A percentile compares a stretch with the other conserved stretches of the same genome.
Conservation (phyloP, 2,797 vertebrate genomes). For the Myripristis murdjan region DNA sequence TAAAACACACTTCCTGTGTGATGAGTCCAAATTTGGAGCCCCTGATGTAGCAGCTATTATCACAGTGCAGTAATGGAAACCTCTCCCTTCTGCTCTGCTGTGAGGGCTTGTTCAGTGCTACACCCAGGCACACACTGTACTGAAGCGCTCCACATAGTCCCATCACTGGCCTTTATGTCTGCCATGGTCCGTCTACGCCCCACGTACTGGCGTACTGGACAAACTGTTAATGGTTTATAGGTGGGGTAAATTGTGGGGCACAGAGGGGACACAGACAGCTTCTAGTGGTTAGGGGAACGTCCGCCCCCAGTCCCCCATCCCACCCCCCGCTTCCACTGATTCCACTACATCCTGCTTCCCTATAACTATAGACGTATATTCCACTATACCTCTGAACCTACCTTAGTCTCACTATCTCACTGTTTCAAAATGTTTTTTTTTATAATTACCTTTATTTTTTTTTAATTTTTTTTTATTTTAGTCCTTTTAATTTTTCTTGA, state of each 20-base stretch:
- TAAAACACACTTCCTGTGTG: slow-evolving; percentile 59
- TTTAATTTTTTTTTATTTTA: not conserved
- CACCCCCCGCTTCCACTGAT: too few species aligned
- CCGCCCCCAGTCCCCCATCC: too few species aligned
- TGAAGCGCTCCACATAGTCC: slow-evolving; percentile 17
- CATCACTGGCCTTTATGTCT: slow-evolving; percentile 6
- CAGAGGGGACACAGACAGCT: too few species aligned
- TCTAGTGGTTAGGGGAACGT: too few species aligned
- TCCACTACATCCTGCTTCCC: too few species aligned
- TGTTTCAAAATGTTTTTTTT: slow-evolving; percentile 9
- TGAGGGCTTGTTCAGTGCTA: slow-evolving; percentile 47
- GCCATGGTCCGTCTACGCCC: not conserved
- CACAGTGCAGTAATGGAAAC: slow-evolving; percentile 42
- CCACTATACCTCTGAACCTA: not conserved
- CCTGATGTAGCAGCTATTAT: slow-evolving; percentile 7
- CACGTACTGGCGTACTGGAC: too few species aligned
- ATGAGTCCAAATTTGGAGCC: slow-evolving; percentile 38
- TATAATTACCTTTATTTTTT: slow-evolving; percentile 9
- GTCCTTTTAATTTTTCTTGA: not conserved
- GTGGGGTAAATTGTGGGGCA: too few species aligned
- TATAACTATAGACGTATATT: too few species aligned
- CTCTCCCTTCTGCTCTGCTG: slow-evolving; percentile 16
- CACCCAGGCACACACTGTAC: not conserved
- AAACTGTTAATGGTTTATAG: too few species aligned
- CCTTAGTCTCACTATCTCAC: not conserved